phyloP scores from a whole-genome alignment of 23 tunicate species.

The Trididemnum nubilum region DNA sequence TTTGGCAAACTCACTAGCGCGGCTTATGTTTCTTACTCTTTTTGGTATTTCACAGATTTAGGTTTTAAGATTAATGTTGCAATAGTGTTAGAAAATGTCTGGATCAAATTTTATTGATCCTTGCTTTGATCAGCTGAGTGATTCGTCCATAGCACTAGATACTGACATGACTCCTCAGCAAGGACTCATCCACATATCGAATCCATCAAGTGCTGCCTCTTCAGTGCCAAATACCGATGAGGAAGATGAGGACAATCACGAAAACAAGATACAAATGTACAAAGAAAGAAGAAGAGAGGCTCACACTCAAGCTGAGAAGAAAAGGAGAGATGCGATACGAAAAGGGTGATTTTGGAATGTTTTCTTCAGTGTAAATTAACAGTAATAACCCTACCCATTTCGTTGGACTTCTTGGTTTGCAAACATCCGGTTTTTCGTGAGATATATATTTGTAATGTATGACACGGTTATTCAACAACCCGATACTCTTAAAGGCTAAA shows the following conservation, averaged over 20 bases:
- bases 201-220: slow-evolving; percentile 95
- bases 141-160: slow-evolving; percentile 37
- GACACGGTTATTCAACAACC: no score
- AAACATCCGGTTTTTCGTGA: no score
- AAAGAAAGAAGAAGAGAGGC: slow-evolving; percentile 92
- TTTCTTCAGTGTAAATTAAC: no score
- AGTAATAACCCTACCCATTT: no score
- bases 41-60: no score
- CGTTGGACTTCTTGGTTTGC: no score
- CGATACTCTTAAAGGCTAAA: no score
- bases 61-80: slow-evolving; percentile 50
- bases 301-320: slow-evolving; percentile 97
- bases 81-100: slow-evolving; percentile 9
- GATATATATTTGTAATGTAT: no score
- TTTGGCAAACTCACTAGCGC: no score
- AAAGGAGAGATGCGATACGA: slow-evolving; percentile 86
- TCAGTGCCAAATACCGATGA: slow-evolving; percentile 98
- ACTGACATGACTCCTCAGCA: slow-evolving; percentile 41
- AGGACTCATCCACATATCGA: slow-evolving; percentile 47
- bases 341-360: slow-evolving; percentile 49
- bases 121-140: slow-evolving; percentile 44
- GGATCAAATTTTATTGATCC: slow-evolving; percentile 37
- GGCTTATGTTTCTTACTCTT: no score
- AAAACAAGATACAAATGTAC: slow-evolving; percentile 38
- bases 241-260: slow-evolving; percentile 78